Conservation (phyloP, 2,113 vertebrate genomes). For the Struthio camelus region DNA sequence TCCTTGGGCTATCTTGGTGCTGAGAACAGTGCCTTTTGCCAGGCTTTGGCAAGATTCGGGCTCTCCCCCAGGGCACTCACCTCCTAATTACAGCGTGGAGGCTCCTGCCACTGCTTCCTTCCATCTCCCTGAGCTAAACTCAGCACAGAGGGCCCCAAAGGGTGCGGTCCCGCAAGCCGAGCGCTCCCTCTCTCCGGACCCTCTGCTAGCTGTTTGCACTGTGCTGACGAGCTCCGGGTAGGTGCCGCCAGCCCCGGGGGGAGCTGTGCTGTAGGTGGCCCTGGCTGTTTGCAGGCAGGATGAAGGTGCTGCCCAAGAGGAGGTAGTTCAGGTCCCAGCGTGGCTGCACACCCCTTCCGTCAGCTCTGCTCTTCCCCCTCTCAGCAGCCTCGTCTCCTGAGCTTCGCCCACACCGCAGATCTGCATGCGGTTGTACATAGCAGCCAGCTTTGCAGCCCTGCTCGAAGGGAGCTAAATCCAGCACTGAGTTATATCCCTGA, state of each 20-base stretch:
- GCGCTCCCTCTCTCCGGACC: background rate
- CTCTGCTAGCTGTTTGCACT: background rate
- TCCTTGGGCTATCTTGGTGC: background rate
- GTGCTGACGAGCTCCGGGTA: rapidly evolving
- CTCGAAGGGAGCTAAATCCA: background rate
- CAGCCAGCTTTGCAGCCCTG: background rate
- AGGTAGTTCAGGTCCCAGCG: background rate
- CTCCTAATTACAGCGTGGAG: background rate
- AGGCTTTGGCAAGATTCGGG: background rate
- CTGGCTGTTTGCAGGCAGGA: background rate
- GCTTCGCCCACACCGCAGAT: background rate
- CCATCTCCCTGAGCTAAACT: background rate
- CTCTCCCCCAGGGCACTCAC: background rate
- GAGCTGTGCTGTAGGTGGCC: background rate
- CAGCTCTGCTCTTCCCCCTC: background rate
- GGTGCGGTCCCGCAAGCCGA: background rate
- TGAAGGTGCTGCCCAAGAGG: background rate
- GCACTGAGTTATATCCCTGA: background rate
- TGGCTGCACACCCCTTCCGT: background rate
- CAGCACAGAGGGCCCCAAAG: rapidly evolving
- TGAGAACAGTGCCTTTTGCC: background rate
- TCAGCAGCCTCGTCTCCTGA: background rate
- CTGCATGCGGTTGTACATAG: background rate
- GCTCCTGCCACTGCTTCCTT: background rate
- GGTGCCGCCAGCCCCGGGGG: background rate